phyloP scores from a whole-genome alignment of 2,113 vertebrate genomes.

The Tyto alba region DNA sequence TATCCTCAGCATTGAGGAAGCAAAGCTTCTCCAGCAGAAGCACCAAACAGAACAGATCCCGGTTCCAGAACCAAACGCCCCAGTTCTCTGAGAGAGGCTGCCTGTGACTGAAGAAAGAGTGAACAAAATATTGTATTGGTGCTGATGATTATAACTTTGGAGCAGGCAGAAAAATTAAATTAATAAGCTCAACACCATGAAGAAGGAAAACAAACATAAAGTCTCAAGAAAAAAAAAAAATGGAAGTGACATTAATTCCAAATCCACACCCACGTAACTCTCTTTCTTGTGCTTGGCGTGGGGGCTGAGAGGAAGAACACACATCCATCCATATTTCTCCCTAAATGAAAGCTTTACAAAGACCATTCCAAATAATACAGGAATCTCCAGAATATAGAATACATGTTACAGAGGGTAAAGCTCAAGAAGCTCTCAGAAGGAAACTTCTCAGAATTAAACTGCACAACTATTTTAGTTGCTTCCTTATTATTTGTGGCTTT shows the following conservation, averaged over 20 bases:
- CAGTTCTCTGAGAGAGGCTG: background rate
- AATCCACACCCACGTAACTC: background rate
- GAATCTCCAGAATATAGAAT: background rate
- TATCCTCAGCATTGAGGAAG: background rate
- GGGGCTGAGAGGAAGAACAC: background rate
- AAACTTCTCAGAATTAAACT: background rate
- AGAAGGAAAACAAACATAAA: background rate
- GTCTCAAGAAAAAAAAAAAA: background rate
- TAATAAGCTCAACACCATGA: background rate
- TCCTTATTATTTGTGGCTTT: background rate
- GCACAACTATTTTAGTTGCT: background rate
- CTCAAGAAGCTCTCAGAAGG: background rate
- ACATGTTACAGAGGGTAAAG: background rate
- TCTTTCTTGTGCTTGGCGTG: background rate
- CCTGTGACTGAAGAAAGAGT: background rate
- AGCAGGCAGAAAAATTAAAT: background rate
- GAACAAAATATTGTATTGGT: background rate
- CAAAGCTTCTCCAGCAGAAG: background rate
- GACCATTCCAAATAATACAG: background rate
- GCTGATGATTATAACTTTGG: background rate
- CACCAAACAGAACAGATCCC: background rate
- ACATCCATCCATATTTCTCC: background rate
- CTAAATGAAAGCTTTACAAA: background rate
- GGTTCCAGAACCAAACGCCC: background rate
- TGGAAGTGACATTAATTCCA: background rate